phyloP scores from a whole-genome alignment of 1,140 invertebrate genomes.

The Asbolus verrucosus region DNA sequence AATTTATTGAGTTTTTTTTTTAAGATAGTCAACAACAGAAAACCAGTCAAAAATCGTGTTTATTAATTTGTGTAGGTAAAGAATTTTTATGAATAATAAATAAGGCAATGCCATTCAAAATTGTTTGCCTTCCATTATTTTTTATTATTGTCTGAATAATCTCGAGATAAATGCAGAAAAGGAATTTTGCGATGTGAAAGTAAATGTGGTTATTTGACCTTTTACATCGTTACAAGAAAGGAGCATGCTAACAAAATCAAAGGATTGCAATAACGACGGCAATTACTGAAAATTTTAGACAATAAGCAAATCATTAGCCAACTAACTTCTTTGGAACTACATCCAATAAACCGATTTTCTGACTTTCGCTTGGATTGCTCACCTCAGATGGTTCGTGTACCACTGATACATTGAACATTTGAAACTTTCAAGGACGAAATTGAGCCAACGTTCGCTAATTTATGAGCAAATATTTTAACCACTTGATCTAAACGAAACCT shows the following conservation, averaged over 20 bases:
- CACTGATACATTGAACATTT: neutral
- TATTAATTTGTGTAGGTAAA: conserved; percentile 17
- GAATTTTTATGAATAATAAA: conserved; percentile 6
- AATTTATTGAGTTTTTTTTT: conserved; percentile 26
- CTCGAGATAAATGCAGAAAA: conserved; percentile 24
- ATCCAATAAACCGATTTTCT: no score
- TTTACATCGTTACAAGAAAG: conserved; percentile 3
- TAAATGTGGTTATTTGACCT: conserved; percentile 27
- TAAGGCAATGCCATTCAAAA: conserved; percentile 10
- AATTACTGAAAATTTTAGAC: neutral
- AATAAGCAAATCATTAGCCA: neutral
- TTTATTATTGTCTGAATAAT: conserved; percentile 7
- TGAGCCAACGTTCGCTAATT: neutral
- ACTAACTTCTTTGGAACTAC: no score
- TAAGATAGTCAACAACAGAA: no score
- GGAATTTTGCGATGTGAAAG: conserved; percentile 23
- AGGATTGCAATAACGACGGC: neutral
- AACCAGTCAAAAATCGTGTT: conserved; percentile 19
- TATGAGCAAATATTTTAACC: neutral
- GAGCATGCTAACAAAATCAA: neutral
- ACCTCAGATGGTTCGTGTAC: neutral
- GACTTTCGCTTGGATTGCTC: conserved; percentile 1
- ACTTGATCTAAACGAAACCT: no score
- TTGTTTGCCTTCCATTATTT: neutral
- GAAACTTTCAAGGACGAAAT: no score